Conservation (phyloP, 2,113 vertebrate species). For the Procavia capensis region DNA sequence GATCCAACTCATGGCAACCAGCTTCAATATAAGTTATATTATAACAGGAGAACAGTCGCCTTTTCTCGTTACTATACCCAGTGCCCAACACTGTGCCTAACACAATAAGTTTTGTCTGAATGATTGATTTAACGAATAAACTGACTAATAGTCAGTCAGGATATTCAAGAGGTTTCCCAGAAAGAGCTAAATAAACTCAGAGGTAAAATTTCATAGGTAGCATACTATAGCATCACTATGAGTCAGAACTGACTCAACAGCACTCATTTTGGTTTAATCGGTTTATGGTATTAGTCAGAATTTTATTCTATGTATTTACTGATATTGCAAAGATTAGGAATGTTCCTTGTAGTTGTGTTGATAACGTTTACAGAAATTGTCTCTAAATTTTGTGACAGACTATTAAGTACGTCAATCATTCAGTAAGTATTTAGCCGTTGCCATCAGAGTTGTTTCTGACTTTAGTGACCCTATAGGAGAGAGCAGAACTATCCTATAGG, state of each 20-base stretch:
- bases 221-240: no score
- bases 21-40: neutral
- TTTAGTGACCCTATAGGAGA: no score
- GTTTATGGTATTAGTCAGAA: neutral
- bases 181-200: neutral
- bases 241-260: no score
- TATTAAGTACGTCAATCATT: neutral
- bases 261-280: no score
- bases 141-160: neutral
- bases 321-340: neutral
- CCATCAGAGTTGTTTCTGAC: no score
- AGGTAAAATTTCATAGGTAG: neutral
- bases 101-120: slow-evolving; percentile 30
- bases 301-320: neutral
- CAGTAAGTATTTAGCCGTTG: neutral
- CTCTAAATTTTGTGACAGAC: neutral
- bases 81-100: neutral
- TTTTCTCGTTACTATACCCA: neutral
- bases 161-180: slow-evolving; percentile 20
- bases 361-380: neutral
- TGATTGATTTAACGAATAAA: neutral
- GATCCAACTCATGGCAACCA: no score
- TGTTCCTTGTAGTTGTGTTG: neutral
- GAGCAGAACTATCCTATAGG: no score
- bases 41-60: neutral